Conservation (phyloP, 2,113 vertebrate genomes). For the Oncorhynchus nerka region DNA sequence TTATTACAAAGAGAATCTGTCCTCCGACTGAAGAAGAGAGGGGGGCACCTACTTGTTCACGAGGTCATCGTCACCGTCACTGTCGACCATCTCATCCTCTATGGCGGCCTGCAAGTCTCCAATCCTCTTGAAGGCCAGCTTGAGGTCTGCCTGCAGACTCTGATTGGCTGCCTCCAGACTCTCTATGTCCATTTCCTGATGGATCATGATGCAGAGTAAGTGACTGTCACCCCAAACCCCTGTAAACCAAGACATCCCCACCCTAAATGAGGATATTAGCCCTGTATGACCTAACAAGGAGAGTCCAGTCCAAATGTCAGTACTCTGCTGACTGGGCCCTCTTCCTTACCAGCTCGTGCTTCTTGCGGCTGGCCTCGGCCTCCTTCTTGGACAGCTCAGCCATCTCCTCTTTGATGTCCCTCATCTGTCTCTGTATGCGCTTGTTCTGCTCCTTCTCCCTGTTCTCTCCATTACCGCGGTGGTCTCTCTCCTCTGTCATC, state of each 20-base stretch:
- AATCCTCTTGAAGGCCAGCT: slow-evolving; percentile 96
- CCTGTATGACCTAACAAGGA: too few relatives aligned
- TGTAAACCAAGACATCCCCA: neutral
- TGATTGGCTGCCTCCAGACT: slow-evolving; percentile 96
- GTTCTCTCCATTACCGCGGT: slow-evolving; percentile 80
- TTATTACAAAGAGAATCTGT: neutral
- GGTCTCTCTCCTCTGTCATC: slow-evolving; percentile 90
- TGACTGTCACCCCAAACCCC: neutral
- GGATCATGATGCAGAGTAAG: slow-evolving; percentile 16
- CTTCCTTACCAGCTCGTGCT: slow-evolving; percentile 89
- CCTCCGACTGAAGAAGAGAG: neutral
- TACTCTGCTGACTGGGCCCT: too few relatives aligned
- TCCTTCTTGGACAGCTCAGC: slow-evolving; percentile 92
- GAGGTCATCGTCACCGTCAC: slow-evolving; percentile 93
- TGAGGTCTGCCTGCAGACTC: slow-evolving; percentile 96
- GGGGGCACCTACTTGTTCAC: slow-evolving; percentile 86
- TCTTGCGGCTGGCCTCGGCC: slow-evolving; percentile 92
- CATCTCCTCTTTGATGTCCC: slow-evolving; percentile 94
- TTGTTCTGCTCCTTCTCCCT: slow-evolving; percentile 98
- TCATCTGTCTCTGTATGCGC: slow-evolving; percentile 88
- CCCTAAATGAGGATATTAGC: too few relatives aligned
- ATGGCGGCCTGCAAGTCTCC: slow-evolving; percentile 97
- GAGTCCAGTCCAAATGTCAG: neutral
- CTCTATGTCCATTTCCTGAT: slow-evolving; percentile 96
- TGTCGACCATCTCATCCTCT: slow-evolving; percentile 95